A percentile compares a stretch with the other conserved stretches of the same genome.
These are phyloP conservation scores for Nephrotoma appendiculata DNA, from an alignment of 2,888 invertebrate genomes.

Conservation along the genomic window DNA sequence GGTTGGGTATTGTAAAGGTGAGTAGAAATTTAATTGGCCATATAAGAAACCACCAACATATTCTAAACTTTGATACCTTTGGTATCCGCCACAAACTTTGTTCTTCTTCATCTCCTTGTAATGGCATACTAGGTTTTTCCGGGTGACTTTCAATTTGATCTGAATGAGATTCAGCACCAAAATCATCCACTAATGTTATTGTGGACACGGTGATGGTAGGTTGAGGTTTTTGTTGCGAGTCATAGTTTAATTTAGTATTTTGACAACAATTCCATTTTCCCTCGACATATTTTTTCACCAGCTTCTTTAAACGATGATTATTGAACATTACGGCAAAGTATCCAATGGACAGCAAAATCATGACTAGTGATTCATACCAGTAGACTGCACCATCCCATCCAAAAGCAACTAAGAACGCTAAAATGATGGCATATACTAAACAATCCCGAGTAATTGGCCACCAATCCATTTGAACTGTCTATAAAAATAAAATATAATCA, in stretches of 20 bases:
- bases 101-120: background rate
- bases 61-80: conserved; percentile 19
- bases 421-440: conserved; percentile 57
- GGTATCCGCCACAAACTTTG: conserved; percentile 36
- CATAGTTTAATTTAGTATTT: background rate
- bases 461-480: conserved; percentile 65
- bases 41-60: conserved; percentile 48
- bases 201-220: background rate
- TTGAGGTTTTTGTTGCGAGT: conserved; percentile 16
- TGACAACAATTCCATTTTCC: conserved; percentile 28
- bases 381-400: conserved; percentile 65
- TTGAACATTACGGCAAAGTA: conserved; percentile 65
- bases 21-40: conserved; percentile 58
- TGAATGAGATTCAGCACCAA: background rate
- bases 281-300: conserved; percentile 27
- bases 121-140: background rate
- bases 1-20: conserved; percentile 56
- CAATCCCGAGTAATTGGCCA: conserved; percentile 73
- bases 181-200: background rate
- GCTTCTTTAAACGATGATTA: conserved; percentile 38
- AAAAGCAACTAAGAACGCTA: conserved; percentile 50
- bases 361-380: conserved; percentile 63
- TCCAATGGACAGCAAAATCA: conserved; percentile 55
- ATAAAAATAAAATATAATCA: conserved; percentile 17
- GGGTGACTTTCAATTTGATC: background rate